Evolutionary conservation across 2,797 vertebrate genomes (phyloP), one percentile per base, ranked within the genome.

Genomic region (Cottoperca gobio): DNA sequence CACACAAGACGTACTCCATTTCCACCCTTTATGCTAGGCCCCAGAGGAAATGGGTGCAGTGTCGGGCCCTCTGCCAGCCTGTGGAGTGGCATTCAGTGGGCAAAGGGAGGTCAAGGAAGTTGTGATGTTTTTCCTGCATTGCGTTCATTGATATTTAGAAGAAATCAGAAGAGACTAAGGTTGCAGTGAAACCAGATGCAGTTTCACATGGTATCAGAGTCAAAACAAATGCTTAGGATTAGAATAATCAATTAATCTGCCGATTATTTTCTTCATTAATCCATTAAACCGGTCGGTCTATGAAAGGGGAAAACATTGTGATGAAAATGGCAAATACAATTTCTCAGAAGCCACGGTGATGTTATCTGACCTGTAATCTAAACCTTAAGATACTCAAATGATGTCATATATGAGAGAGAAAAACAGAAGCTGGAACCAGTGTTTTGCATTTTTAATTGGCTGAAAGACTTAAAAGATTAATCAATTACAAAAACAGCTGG

Each of bases 21-120:
- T 73, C 74, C 66, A 48, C 53, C 71, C 53, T 79, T 89, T 83
- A 77, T 81, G 77, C 77, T 60, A 17, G 65, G 71, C 46, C 84
- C 68, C 59, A 53, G 50, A 49, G 74, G 79, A 66, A 79, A 62
- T 66, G 72, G 85, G 76, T 66, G 82, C 71, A 75, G 72, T 2
- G 49, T 39, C n/a, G 31, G 88, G 87, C 66, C 16, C 11, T 12
- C 1, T 78, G 88, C 88, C 90, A 90, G 75, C 52, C 16, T 21
- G 48, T 65, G 76, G 78, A 89, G 70, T 70, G 77, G 79, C 66
- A 35, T 61, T 79, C 61, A 82, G 55, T 55, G n/a, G 58, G 67
- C 54, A 79, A 57, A 55, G 40, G 35, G 39, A 70, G 81, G 74
- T 84, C 68, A 80, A 85, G 86, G 82, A 88, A 86, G 77, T 80